Evolutionary conservation across 2,888 invertebrate species (phyloP).

Genomic region (Cinara cedri): DNA sequence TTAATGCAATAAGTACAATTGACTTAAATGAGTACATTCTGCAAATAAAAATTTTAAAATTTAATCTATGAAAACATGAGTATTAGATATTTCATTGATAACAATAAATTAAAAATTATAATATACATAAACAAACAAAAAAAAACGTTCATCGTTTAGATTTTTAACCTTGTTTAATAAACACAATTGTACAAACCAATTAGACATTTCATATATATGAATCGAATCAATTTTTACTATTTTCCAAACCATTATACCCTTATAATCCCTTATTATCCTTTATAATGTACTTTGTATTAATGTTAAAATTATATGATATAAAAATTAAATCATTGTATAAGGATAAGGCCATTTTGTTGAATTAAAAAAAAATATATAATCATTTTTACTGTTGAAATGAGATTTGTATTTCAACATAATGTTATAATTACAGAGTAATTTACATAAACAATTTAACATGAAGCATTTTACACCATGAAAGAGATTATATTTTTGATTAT

Average conservation of each 20-base stretch:
- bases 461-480: neutral
- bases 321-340: neutral
- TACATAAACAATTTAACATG: conserved; percentile 19
- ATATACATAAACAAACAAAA: neutral
- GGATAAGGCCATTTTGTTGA: conserved; percentile 20
- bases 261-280: neutral
- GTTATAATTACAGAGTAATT: conserved; percentile 14
- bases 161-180: neutral
- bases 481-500: neutral
- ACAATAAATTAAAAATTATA: neutral
- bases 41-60: conserved; percentile 13
- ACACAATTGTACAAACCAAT: neutral
- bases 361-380: conserved; percentile 24
- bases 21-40: conserved; percentile 51
- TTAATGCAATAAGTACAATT: conserved; percentile 29
- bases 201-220: neutral
- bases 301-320: neutral
- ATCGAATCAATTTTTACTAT: neutral
- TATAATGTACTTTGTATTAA: neutral
- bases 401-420: conserved; percentile 24
- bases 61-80: neutral
- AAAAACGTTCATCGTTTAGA: neutral
- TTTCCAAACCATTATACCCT: neutral
- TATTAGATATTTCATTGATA: neutral
- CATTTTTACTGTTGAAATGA: conserved; percentile 1